Percentiles rank a stretch among this genome's conserved stretches.
Evolutionary conservation across 1,140 invertebrate genomes (phyloP).

Genomic region (Bombus difficillimus): DNA sequence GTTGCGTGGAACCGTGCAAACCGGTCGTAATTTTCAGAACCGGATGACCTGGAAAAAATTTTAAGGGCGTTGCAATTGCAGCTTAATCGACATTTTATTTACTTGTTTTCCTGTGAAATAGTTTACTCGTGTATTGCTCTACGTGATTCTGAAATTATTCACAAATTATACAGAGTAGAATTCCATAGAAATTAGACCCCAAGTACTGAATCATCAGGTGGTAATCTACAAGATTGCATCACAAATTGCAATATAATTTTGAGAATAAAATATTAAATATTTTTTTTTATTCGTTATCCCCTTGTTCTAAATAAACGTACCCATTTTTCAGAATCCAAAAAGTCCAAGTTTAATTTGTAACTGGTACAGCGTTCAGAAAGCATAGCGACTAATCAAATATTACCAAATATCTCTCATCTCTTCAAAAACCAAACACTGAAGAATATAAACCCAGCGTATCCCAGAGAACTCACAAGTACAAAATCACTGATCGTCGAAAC

Average conservation of each 20-base stretch:
- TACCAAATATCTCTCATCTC: neutral
- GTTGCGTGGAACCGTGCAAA: neutral
- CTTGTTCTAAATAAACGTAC: neutral
- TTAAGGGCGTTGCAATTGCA: neutral
- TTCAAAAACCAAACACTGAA: neutral
- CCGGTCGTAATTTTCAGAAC: neutral
- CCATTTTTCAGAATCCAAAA: neutral
- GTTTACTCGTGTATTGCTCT: neutral
- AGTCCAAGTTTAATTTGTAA: neutral
- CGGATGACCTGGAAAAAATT: neutral
- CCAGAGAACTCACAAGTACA: neutral
- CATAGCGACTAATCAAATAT: neutral
- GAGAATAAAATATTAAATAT: too few relatives aligned
- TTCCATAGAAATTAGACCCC: neutral
- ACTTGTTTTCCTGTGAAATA: neutral
- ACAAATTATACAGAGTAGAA: too few relatives aligned
- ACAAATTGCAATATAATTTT: neutral
- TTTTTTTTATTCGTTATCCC: too few relatives aligned
- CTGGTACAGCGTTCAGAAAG: too few relatives aligned
- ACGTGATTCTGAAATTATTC: too few relatives aligned
- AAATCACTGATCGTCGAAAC: neutral
- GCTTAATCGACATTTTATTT: neutral
- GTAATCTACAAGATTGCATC: neutral
- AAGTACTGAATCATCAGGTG: neutral
- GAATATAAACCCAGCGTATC: too few relatives aligned